phyloP scores from a whole-genome alignment of 2,113 vertebrate genomes.

The Semnopithecus entellus region DNA sequence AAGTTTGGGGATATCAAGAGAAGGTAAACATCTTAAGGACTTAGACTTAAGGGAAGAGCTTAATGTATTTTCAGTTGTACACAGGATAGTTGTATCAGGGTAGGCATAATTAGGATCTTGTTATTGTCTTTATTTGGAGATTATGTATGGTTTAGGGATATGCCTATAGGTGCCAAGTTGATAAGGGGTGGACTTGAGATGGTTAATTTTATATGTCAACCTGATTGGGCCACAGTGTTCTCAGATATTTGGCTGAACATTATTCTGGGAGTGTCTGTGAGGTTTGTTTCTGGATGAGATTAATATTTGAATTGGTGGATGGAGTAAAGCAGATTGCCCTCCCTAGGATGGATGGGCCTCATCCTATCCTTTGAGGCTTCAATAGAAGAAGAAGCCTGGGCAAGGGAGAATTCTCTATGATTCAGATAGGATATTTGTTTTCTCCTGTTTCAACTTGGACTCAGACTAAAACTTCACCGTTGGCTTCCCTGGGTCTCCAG shows the following conservation, averaged over 20 bases:
- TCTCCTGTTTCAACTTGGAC: not conserved
- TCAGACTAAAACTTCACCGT: not conserved
- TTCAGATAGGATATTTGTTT: not conserved
- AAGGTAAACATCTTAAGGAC: not conserved
- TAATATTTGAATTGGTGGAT: not conserved
- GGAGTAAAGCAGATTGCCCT: not conserved
- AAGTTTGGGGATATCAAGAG: not conserved
- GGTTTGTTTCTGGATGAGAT: not conserved
- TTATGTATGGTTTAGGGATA: not conserved
- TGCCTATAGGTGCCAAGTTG: not conserved
- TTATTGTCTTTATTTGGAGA: not conserved
- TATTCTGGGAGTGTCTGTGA: not conserved
- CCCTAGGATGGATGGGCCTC: not conserved
- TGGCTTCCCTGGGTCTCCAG: not conserved
- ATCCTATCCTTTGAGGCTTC: not conserved
- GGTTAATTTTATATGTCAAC: not conserved
- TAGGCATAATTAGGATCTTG: not conserved
- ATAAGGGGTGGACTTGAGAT: not conserved
- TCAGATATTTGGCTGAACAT: not conserved
- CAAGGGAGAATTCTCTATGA: not conserved
- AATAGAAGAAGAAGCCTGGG: not conserved
- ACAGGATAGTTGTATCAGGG: not conserved
- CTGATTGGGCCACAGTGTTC: too few species aligned
- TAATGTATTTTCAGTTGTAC: not conserved
- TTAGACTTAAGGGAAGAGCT: not conserved